Evolutionary conservation across 2,888 invertebrate genomes (phyloP).

Genomic region (Microplitis manilae): DNA sequence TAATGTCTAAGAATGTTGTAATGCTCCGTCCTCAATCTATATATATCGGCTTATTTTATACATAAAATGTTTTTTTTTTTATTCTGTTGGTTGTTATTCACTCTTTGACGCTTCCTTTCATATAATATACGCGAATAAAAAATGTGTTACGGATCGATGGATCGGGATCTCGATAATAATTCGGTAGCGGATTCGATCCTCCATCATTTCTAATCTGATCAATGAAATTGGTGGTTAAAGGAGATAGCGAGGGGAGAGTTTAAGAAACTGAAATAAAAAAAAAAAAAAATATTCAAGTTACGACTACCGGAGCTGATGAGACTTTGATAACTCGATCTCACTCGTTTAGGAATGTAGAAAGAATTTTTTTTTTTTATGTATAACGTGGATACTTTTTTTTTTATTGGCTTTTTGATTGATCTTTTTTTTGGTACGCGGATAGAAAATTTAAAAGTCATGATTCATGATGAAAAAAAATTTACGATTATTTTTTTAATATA

Average conservation of each 20-base stretch:
- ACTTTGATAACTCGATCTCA: conserved; percentile 26
- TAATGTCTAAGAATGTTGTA: neutral
- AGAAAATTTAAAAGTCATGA: conserved; percentile 7
- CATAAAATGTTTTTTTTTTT: neutral
- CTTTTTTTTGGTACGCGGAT: conserved; percentile 28
- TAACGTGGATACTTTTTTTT: conserved; percentile 29
- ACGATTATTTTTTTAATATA: neutral
- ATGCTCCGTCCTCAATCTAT: neutral
- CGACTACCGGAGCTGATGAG: conserved; percentile 29
- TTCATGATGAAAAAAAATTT: neutral
- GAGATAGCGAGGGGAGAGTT: neutral
- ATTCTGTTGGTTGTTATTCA: neutral
- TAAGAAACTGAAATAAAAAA: conserved; percentile 11
- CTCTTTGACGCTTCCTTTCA: conserved; percentile 1
- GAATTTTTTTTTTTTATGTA: conserved; percentile 15
- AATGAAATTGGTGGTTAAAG: conserved; percentile 6
- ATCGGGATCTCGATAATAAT: conserved; percentile 38
- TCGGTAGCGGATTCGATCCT: conserved; percentile 40
- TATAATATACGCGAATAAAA: neutral
- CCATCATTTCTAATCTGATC: conserved; percentile 41
- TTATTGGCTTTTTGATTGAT: neutral
- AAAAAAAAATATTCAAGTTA: neutral
- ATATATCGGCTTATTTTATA: conserved; percentile 2
- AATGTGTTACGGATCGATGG: conserved; percentile 24
- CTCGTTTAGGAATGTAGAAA: conserved; percentile 14